Evolutionary conservation across 2,797 vertebrate species (phyloP).

Genomic region (Sternarchorhynchus goeldii): DNA sequence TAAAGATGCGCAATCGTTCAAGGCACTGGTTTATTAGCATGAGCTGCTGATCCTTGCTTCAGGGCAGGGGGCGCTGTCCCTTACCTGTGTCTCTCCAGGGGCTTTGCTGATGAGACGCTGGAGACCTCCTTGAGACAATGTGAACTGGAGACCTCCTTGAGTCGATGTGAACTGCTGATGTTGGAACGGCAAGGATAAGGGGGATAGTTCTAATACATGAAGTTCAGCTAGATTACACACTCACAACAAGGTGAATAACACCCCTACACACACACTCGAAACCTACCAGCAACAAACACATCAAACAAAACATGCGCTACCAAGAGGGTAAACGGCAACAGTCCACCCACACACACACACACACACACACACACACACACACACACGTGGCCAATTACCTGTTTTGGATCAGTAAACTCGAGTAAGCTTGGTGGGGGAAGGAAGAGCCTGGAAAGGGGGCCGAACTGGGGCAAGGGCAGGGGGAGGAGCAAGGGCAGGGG

Average conservation of each 20-base stretch:
- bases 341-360: slow-evolving; percentile 65
- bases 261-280: slow-evolving; percentile 1
- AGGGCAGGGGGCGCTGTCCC: not conserved
- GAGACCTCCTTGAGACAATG: slow-evolving; percentile 17
- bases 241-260: slow-evolving; percentile 4
- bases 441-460: slow-evolving; percentile 59
- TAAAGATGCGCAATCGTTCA: slow-evolving; percentile 33
- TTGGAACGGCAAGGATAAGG: slow-evolving; percentile 48
- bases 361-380: slow-evolving; percentile 44
- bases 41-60: too few relatives aligned
- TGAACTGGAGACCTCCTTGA: slow-evolving; percentile 34
- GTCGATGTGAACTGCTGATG: slow-evolving; percentile 47
- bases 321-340: slow-evolving; percentile 42
- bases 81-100: slow-evolving; percentile 14
- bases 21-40: too few relatives aligned
- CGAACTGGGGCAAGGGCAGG: slow-evolving; percentile 50
- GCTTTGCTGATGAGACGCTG: slow-evolving; percentile 21
- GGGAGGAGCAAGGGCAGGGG: slow-evolving; percentile 58
- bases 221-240: not conserved
- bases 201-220: not conserved
- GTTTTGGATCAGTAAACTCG: slow-evolving; percentile 69
- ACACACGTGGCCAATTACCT: slow-evolving; percentile 76
- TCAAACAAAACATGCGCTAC: slow-evolving; percentile 29
- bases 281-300: not conserved
- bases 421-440: slow-evolving; percentile 58